These are phyloP conservation scores for Choristoneura fumiferana DNA, from an alignment of 1,140 invertebrate genomes.

Conservation along the genomic window DNA sequence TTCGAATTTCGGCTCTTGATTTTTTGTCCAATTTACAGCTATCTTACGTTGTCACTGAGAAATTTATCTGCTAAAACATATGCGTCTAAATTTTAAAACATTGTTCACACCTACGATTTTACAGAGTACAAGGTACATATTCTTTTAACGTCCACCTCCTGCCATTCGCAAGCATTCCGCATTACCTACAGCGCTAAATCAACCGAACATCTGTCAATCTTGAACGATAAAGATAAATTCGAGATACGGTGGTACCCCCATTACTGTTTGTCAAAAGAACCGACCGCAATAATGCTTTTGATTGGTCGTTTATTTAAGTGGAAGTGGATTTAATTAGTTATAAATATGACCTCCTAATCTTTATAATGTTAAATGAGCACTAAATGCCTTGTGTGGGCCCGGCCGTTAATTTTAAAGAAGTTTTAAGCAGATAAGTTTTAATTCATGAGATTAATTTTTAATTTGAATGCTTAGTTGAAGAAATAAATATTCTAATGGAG, in stretches of 20 bases:
- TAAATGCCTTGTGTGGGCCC: constrained; percentile 36
- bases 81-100: no score
- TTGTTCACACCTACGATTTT: no score
- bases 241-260: constrained; percentile 37
- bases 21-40: no score
- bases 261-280: constrained; percentile 46
- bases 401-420: constrained; percentile 27
- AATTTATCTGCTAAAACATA: no score
- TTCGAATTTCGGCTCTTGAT: no score
- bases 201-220: constrained; percentile 38
- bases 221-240: constrained; percentile 38
- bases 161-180: not conserved
- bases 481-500: not conserved
- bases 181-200: constrained; percentile 16
- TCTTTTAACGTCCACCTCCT: not conserved
- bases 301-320: constrained; percentile 40
- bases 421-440: constrained; percentile 36
- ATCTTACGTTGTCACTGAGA: no score
- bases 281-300: constrained; percentile 43
- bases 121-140: no score
- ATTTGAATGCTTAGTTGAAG: constrained; percentile 3
- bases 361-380: constrained; percentile 45
- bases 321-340: constrained; percentile 60
- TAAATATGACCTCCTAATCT: constrained; percentile 56
- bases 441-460: constrained; percentile 36